Percentiles rank a stretch among this genome's conserved stretches.
These are phyloP conservation scores for Caranx melampygus DNA, from an alignment of 2,113 vertebrate genomes.

Conservation along the genomic window DNA sequence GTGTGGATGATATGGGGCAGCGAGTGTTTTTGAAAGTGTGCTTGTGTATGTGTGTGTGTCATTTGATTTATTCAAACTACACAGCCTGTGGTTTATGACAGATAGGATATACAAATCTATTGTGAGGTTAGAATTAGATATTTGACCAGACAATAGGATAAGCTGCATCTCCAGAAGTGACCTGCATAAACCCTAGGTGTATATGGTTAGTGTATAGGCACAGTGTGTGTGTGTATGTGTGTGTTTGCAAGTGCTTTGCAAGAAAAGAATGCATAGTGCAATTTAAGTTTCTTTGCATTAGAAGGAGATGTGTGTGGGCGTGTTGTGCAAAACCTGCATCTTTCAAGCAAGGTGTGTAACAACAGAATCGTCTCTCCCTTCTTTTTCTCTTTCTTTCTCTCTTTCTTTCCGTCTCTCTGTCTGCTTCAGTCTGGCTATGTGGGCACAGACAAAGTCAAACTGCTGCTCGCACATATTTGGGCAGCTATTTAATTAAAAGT, in stretches of 20 bases:
- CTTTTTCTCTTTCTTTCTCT: background rate
- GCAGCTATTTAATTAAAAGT: conserved; percentile 99
- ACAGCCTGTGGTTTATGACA: conserved; percentile 71
- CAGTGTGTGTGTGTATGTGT: conserved; percentile 21
- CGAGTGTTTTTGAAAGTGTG: conserved; percentile 57
- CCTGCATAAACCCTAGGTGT: conserved; percentile 55
- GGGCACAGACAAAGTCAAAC: conserved; percentile 97
- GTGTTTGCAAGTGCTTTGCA: conserved; percentile 14
- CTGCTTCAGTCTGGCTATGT: conserved; percentile 82
- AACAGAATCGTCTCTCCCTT: background rate
- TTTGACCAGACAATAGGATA: conserved; percentile 81
- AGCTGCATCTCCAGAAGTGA: conserved; percentile 80
- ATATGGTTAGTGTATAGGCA: conserved; percentile 18
- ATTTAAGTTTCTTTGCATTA: conserved; percentile 59
- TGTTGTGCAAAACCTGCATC: conserved; percentile 26
- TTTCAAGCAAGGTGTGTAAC: conserved; percentile 30
- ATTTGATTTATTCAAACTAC: conserved; percentile 79
- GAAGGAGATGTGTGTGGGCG: conserved; percentile 32
- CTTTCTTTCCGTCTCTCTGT: conserved; percentile 31
- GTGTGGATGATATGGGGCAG: conserved; percentile 41
- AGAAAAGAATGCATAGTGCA: conserved; percentile 39
- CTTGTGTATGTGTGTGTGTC: conserved; percentile 39
- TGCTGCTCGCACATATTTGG: conserved; percentile 95
- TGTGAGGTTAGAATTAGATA: conserved; percentile 81
- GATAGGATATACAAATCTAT: conserved; percentile 80